Percentiles rank a stretch among this genome's conserved stretches.
These are phyloP conservation scores for Calephelis virginiensis DNA, from an alignment of 1,140 invertebrate genomes.

Conservation along the genomic window DNA sequence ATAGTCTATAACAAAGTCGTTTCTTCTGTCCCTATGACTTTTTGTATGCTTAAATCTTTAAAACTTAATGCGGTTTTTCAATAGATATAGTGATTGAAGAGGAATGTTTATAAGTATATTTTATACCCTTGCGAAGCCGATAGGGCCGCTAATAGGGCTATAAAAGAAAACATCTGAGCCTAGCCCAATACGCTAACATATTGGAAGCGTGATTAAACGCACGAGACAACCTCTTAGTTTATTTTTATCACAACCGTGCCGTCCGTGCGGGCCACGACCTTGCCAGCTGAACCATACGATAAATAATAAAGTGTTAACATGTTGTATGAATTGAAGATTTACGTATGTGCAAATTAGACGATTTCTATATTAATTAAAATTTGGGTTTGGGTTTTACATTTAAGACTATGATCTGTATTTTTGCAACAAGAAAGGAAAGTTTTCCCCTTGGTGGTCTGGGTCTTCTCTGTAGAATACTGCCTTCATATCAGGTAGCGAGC, in stretches of 20 bases:
- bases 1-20: too few species aligned
- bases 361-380: not conserved
- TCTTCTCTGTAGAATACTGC: too few species aligned
- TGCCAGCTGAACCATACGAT: not conserved
- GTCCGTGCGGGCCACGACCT: not conserved
- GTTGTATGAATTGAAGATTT: conserved; percentile 1
- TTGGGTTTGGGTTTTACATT: not conserved
- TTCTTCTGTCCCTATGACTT: too few species aligned
- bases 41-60: too few species aligned
- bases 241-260: not conserved
- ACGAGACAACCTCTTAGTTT: conserved; percentile 8
- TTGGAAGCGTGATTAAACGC: not conserved
- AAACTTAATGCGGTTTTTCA: too few species aligned
- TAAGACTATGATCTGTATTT: not conserved
- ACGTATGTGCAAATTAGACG: not conserved
- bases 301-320: conserved; percentile 11
- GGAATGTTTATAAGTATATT: too few species aligned
- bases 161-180: not conserved
- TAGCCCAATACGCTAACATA: not conserved
- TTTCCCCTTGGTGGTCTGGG: not conserved
- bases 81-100: too few species aligned
- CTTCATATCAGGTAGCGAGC: too few species aligned
- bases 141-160: too few species aligned
- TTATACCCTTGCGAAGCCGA: too few species aligned
- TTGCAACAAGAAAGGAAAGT: not conserved